Percentiles rank a stretch among this genome's conserved stretches.
Evolutionary conservation across 2,888 invertebrate species (phyloP).

Genomic region (Acanthosepion lycidas): DNA sequence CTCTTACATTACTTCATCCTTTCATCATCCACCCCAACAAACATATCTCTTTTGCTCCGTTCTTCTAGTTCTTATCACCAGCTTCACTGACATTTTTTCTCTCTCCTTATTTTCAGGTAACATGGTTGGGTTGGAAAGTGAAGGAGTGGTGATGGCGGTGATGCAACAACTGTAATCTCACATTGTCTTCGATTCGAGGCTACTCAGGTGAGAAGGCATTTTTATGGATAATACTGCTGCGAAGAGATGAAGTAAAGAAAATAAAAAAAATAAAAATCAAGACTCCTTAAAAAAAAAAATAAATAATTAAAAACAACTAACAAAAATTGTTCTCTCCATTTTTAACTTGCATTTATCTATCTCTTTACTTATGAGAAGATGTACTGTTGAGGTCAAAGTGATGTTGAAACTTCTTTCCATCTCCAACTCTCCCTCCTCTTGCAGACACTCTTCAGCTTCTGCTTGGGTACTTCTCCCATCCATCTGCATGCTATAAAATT

Average conservation of each 20-base stretch:
- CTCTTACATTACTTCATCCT: no score
- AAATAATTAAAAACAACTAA: not conserved
- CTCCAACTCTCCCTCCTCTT: not conserved
- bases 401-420: not conserved
- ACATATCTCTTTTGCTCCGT: no score
- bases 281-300: not conserved
- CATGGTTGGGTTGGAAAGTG: not conserved
- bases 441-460: not conserved
- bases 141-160: not conserved
- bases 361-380: not conserved
- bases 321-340: no score
- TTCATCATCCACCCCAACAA: no score
- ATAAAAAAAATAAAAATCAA: no score
- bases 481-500: not conserved
- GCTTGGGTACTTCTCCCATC: not conserved
- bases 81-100: not conserved
- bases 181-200: constrained; percentile 10
- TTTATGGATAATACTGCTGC: not conserved
- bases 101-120: not conserved
- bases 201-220: constrained; percentile 20
- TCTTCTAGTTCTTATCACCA: not conserved
- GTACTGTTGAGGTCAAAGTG: not conserved
- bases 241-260: not conserved
- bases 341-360: not conserved
- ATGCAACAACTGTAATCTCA: not conserved